Base-by-base conservation (phyloP, 2,888 invertebrate species). In the Spicauda simplicius region DNA sequence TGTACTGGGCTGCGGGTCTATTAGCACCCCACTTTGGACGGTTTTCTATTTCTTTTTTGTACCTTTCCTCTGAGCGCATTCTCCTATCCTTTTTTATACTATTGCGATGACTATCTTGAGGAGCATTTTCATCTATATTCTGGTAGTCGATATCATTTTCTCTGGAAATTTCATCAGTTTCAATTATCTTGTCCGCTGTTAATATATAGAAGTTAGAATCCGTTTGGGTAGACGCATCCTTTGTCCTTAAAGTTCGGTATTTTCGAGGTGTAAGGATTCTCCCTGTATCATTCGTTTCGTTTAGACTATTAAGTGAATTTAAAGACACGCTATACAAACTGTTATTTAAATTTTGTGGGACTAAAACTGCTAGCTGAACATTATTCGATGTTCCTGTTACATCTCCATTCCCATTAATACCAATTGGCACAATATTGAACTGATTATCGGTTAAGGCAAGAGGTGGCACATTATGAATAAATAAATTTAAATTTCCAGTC, bases 1-100 rank as follows among this genome's bases (percentile, higher is more conserved):
- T 94, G 80, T 97, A 98, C 77, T 97, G 96, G 11, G 96, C 96
- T 25, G 96, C 95, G 6, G 97, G 97, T 72, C 95, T 93, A 76
- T 96, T 96, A 1, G 95, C 96, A 53, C 96, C 95, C 97, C 97
- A 96, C 87, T 97, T 95, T 12, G 96, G 95, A 68, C 97, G 93
- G 83, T 95, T 94, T 80, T 95, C 95, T 76, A 95, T 88, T 77
- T 92, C 90, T 85, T 95, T 94, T 82, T 94, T 93, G 68, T 83
- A 91, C 68, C 94, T 85, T 76, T 94, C 94, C 72, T 94, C 94
- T 8, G 94, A 93, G 65, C 94, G 86, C 64, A 93, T 88, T 20
- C 94, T 85, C 69, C 93, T 86, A 69, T 94, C 94, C 81, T 94
- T 95, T 81, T 94, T 94, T 45, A 86, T 78, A 63, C 86, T 86